Evolutionary conservation across 2,113 vertebrate genomes (phyloP), one percentile per base, ranked within the genome.

Genomic region (Caloenas nicobarica): DNA sequence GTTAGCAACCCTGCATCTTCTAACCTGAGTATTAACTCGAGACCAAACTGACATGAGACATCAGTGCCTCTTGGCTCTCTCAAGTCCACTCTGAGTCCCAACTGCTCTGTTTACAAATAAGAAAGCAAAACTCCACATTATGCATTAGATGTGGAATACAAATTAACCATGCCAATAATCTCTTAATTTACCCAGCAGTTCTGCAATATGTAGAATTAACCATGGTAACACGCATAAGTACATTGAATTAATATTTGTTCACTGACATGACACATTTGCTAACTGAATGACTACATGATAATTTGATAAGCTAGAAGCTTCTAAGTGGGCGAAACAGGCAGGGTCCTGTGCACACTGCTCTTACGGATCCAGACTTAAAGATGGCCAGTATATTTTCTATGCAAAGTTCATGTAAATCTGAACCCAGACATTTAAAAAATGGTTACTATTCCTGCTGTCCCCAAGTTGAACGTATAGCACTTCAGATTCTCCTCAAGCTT

Each of bases 231-330:
- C 7, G 68, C 38, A 16, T 81, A 77, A 93, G 25, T 40, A 53
- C 34, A 61, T 89, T 90, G 33, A 78, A 70, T 83, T 93, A 93
- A 48, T 90, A 71, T 78, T 78, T 85, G 24, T 90, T 96, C 72
- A 64, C 33, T 88, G 60, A 77, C 68, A 68, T 11, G 38, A 90
- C 40, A 66, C 46, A 44, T 77, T 93, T 86, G 36, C 69, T 92
- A 78, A 94, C 34, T 71, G 56, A 90, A 90, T 80, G 42, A 65
- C 51, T 85, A 13, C 19, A 84, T 60, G 66, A 72, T 48, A 77
- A 94, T 66, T 83, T 42, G 36, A 83, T 78, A 73, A 90, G 11
- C 36, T 71, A 54, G 42, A 83, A 90, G 85, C 79, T 86, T 84
- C 16, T 36, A 42, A 78, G 24, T 16, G 31, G 10, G 26, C 24